Evolutionary conservation across 2,888 invertebrate species (phyloP), one percentile per base, ranked within the genome.

Genomic region (Coenonympha glycerion): DNA sequence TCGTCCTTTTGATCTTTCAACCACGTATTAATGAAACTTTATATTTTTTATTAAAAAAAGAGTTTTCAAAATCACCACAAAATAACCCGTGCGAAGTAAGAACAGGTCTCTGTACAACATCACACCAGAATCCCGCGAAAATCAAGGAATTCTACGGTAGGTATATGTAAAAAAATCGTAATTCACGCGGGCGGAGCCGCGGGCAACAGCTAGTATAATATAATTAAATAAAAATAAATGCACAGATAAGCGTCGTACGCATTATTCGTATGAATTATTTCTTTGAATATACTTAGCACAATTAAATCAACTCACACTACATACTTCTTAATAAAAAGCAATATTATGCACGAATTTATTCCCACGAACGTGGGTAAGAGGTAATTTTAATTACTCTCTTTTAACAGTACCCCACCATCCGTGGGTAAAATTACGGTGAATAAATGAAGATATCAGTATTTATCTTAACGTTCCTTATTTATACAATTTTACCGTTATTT

Each of bases 291-390:
- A n/a, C n/a, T n/a, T n/a, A 39, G 11, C 15, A 39, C 22, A 24
- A 16, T 15, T 39, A 36, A 11, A 19, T 16, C 19, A 19, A 19
- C 15, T 11, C 6, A 39, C 22, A 41, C 18, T 28, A 24, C 15
- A 19, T 41, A 30, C 22, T 8, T 39, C 1, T 26, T 15, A 69
- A 72, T 73, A 69, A 73, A 61, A 61, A 50, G 46, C 44, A 40
- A 47, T 60, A 63, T 62, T 62, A 55, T 46, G 51, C 56, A 59
- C 61, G 65, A 39, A 47, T 47, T n/a, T 26, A 52, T 63, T 66
- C 84, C 73, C 84, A 85, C 82, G 79, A 66, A 59, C 61, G 59
- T 63, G 73, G 70, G 71, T 76, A 79, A 76, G 76, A 79, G 76
- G 65, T 69, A 71, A 72, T 70, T 70, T 68, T 62, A 71, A 76